Evolutionary conservation across 2,113 vertebrate genomes (phyloP).

Genomic region (Mesitornis unicolor): DNA sequence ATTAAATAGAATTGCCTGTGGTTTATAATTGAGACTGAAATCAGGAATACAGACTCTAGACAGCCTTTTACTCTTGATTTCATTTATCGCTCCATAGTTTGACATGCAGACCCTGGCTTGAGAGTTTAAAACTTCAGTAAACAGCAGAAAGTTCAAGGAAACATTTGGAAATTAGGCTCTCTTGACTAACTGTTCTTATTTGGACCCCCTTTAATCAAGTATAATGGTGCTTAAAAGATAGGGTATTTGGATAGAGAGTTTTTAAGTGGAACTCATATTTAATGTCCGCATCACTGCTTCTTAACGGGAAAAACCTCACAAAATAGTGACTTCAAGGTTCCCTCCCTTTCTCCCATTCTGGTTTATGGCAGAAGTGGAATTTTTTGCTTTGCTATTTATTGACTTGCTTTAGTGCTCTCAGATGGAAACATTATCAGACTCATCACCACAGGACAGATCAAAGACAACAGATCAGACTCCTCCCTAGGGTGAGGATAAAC

Average conservation of each 20-base stretch:
- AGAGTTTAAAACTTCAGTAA: not conserved
- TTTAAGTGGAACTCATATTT: conserved; percentile 22
- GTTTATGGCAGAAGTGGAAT: not conserved
- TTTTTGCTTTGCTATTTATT: conserved; percentile 27
- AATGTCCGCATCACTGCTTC: not conserved
- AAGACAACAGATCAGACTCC: conserved; percentile 39
- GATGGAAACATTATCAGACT: conserved; percentile 46
- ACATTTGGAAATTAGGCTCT: not conserved
- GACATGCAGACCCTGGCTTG: not conserved
- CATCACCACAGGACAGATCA: conserved; percentile 23
- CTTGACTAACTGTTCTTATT: not conserved
- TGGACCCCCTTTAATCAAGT: not conserved
- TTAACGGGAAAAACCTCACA: not conserved
- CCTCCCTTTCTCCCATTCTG: not conserved
- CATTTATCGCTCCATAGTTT: not conserved
- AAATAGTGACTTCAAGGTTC: not conserved
- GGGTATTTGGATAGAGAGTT: not conserved
- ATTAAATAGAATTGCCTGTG: not conserved
- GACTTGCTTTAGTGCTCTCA: conserved; percentile 22
- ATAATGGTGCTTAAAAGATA: not conserved
- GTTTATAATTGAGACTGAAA: not conserved
- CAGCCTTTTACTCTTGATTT: not conserved
- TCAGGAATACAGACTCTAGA: not conserved
- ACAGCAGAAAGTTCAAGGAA: not conserved
- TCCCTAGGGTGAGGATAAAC: conserved; percentile 22